Evolutionary conservation across 2,888 invertebrate genomes (phyloP), one percentile per base, ranked within the genome.

Genomic region (Gisinianus flammeolus): DNA sequence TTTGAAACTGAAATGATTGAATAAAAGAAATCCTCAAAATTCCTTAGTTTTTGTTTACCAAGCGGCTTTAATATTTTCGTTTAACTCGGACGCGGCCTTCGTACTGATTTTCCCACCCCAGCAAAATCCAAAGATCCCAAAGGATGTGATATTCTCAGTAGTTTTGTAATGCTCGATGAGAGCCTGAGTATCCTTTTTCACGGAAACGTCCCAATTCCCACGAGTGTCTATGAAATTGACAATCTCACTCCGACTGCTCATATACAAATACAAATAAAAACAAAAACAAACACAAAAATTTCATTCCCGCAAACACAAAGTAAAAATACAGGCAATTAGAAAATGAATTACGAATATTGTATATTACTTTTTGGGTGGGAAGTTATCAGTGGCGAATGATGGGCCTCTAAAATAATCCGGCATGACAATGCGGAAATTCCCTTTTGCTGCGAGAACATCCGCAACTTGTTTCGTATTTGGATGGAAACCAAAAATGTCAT

Each of bases 351-450:
- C 44, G 44, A 44, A 6, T 10, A 44, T 10, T 56, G 26, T 16
- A 54, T 24, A 64, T 74, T 67, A 75, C 75, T 66, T 44, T 35
- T 33, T 66, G 6, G 75, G 54, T 22, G 75, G 75, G 31, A 66
- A 64, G 44, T 35, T 66, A 52, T 66, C 67, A 5, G 67, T 54
- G 26, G 80, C 71, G 79, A 81, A 81, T 3, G 67, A 26, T 19
- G 26, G 6, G 4, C 81, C 81, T 28, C 82, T 67, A 73, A 80
- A 82, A 33, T 79, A 82, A 66, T 83, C 83, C 3, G 83, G 83
- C 58, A 81, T 64, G 0, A 79, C 78, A n/a, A 81, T 78, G 8
- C 81, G 74, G 74, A 83, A 82, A 19, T 69, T 26, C 8, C 81
- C 81, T 10, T 68, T 62, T 16, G 71, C 73, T 0, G 82, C 82